Base-by-base conservation (phyloP, 2,888 invertebrate species). In the Mycalesis mineus region DNA sequence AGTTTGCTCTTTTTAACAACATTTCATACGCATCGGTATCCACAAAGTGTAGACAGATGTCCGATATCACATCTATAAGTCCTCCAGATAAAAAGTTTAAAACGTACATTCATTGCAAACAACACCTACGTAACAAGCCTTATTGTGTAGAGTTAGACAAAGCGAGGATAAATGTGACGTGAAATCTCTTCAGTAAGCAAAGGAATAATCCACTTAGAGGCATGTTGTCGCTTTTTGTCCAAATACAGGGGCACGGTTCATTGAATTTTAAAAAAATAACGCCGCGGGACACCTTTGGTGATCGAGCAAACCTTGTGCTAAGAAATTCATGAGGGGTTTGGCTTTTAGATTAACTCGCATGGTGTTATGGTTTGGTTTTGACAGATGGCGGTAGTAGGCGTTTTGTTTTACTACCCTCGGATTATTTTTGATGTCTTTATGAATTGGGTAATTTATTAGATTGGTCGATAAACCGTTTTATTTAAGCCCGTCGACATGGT, bases 121-220 rank as follows among this genome's bases (percentile, higher is more conserved):
- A 82, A 84, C 88, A 84, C 87, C 88, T 86, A 85, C 88, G 80
- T 83, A 84, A 81, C 80, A 77, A 82, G 77, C 63, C 59, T 68
- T 71, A 83, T 84, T 82, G 81, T 82, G 55, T 37, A 39, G 52
- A 57, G 65, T 73, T 79, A 84, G 76, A 84, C 84, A 84, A 87
- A 75, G 68, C 60, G 61, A 65, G 79, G 77, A 78, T 83, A 79
- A 88, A 89, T 88, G 84, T 77, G 83, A 82, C 83, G 87, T 88
- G 80, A 87, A 88, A 88, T 86, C 82, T 84, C 73, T 76, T 75
- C 42, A 52, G 52, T 72, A 67, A 74, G 68, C 66, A 69, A 78
- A 79, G 75, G 74, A 68, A 75, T 89, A 88, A 89, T 89, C 89
- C 86, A 89, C 89, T 89, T 89, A 89, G 77, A 77, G 83, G 86